Evolutionary conservation across 2,797 vertebrate species (phyloP).

Genomic region (Xiphorhynchus erythropygius): DNA sequence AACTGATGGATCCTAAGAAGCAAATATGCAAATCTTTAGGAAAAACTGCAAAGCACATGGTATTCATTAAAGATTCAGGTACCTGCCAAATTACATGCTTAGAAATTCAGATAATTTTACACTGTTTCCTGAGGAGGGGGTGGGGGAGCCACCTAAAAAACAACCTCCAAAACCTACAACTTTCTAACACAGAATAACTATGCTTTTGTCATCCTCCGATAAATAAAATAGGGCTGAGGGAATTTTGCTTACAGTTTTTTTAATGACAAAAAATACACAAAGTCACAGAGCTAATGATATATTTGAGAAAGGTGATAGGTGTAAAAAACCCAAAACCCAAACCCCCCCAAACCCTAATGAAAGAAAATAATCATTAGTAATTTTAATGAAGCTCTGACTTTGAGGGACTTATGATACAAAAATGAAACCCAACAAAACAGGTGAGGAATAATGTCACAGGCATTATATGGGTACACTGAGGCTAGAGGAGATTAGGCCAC

Average conservation of each 20-base stretch:
- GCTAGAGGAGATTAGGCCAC: neutral
- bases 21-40: neutral
- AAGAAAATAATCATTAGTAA: neutral
- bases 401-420: neutral
- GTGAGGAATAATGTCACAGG: neutral
- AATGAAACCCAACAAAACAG: neutral
- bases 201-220: neutral
- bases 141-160: neutral
- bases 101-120: constrained; percentile 7
- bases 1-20: neutral
- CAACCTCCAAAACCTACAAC: neutral
- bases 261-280: neutral
- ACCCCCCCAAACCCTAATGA: neutral
- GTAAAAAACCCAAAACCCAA: neutral
- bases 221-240: neutral
- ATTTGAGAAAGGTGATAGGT: neutral
- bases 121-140: neutral
- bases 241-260: neutral
- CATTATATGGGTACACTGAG: neutral
- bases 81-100: neutral
- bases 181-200: neutral
- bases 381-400: neutral
- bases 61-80: neutral
- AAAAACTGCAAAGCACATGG: neutral
- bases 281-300: neutral